phyloP scores from a whole-genome alignment of 2,888 invertebrate species.

The Chymomyza fuscimana region DNA sequence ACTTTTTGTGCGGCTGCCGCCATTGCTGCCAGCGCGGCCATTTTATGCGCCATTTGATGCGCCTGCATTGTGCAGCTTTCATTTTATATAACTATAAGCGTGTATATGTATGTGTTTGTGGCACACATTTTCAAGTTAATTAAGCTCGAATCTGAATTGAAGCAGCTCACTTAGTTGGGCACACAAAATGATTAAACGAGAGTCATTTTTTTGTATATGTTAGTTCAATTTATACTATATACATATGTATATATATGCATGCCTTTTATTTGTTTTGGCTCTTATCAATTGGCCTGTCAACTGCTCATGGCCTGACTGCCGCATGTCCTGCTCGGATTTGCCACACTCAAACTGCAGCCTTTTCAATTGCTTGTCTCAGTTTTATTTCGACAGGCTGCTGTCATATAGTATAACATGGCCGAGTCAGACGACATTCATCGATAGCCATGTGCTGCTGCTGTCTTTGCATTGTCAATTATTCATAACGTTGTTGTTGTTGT shows the following conservation, averaged over 20 bases:
- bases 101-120: constrained; percentile 9
- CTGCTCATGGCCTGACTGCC: background rate
- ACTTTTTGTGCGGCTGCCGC: constrained; percentile 1
- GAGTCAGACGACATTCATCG: constrained; percentile 1
- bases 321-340: background rate
- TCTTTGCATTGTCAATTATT: constrained; percentile 27
- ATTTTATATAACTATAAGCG: background rate
- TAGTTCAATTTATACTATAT: background rate
- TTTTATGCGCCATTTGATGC: constrained; percentile 27
- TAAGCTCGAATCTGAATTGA: background rate
- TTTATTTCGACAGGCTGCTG: constrained; percentile 15
- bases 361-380: constrained; percentile 8
- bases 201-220: background rate
- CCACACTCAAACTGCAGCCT: background rate
- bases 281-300: background rate
- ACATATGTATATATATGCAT: background rate
- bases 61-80: constrained; percentile 14
- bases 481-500: constrained; percentile 21
- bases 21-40: constrained; percentile 18
- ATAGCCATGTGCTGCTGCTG: constrained; percentile 6
- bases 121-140: constrained; percentile 13
- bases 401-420: constrained; percentile 16
- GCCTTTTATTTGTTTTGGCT: background rate
- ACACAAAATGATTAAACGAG: background rate
- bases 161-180: background rate